Evolutionary conservation across 2,888 invertebrate species (phyloP).

Genomic region (Cantharis flavilabris): DNA sequence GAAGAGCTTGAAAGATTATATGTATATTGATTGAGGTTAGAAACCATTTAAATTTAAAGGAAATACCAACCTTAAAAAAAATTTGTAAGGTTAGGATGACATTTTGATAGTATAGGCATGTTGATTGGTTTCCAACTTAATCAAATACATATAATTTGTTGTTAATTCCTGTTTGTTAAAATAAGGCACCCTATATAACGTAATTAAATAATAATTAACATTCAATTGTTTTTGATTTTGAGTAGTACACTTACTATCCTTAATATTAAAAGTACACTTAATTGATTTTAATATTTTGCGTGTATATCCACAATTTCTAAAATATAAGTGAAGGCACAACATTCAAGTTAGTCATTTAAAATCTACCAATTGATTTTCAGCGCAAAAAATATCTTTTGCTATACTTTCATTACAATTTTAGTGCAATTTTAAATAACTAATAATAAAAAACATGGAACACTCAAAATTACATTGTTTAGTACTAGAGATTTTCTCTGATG

Average conservation of each 20-base stretch:
- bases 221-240: not conserved
- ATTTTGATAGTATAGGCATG: too few relatives aligned
- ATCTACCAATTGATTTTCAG: not conserved
- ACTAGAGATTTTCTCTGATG: not conserved
- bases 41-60: too few relatives aligned
- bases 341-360: not conserved
- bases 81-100: too few relatives aligned
- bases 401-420: not conserved
- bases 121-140: too few relatives aligned
- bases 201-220: not conserved
- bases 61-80: too few relatives aligned
- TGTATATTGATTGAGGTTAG: too few relatives aligned
- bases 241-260: conserved; percentile 4
- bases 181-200: not conserved
- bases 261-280: not conserved
- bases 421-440: not conserved
- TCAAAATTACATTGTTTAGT: not conserved
- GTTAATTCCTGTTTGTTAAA: not conserved
- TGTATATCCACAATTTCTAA: not conserved
- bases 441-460: not conserved
- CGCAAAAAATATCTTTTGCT: not conserved
- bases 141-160: too few relatives aligned
- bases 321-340: not conserved
- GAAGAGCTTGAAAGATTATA: too few relatives aligned
- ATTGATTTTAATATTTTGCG: not conserved